Conservation (phyloP, 64 coral and sea anemone genomes). For the Pocillopora damicornis region DNA sequence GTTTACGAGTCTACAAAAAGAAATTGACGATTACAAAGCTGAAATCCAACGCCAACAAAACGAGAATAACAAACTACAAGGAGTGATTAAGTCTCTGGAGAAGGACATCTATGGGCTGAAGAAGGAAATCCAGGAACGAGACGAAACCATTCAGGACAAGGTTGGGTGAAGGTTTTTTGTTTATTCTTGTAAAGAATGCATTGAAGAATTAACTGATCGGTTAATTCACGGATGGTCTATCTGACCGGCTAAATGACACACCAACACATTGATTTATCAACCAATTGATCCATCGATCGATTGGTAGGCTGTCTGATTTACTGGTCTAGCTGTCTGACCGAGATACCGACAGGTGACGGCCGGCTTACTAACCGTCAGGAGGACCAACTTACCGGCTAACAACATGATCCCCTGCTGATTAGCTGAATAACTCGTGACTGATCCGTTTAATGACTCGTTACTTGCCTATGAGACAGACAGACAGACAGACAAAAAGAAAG, state of each 20-base stretch:
- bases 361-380: too few relatives aligned
- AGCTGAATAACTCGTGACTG: too few relatives aligned
- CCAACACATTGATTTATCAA: too few relatives aligned
- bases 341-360: not conserved
- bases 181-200: not conserved
- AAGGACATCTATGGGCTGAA: slow-evolving; percentile 98
- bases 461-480: too few relatives aligned
- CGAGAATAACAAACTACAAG: slow-evolving; percentile 97
- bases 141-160: slow-evolving; percentile 99
- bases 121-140: slow-evolving; percentile 99
- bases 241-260: not conserved
- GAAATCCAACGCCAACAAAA: slow-evolving; percentile 92
- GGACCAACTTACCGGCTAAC: not conserved
- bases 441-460: too few relatives aligned
- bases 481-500: too few relatives aligned
- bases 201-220: too few relatives aligned
- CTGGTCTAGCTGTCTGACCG: not conserved
- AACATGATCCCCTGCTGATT: too few relatives aligned
- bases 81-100: slow-evolving; percentile 97
- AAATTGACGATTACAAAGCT: slow-evolving; percentile 95
- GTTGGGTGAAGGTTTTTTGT: slow-evolving; percentile 11
- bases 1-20: slow-evolving; percentile 99
- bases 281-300: too few relatives aligned
- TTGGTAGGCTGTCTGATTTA: too few relatives aligned
- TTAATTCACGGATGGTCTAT: not conserved